Conservation (phyloP, 1,140 invertebrate species). For the Drosophila watanabei region DNA sequence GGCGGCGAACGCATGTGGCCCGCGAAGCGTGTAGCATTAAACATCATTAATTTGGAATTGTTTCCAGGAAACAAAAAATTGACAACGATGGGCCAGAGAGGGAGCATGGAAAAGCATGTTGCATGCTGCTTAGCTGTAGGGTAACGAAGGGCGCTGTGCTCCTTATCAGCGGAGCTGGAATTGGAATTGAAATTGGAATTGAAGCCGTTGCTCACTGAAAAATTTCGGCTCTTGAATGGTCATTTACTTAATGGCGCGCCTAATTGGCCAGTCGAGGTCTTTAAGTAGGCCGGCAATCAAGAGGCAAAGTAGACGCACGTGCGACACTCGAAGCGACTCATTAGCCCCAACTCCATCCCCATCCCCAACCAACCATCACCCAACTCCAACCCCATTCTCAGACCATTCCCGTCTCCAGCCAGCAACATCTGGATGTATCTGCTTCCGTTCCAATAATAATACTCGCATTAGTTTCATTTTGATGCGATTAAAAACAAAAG, state of each 20-base stretch:
- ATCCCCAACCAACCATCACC: not conserved
- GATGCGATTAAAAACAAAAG: conserved; percentile 71
- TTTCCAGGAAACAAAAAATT: conserved; percentile 62
- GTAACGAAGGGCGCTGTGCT: not conserved
- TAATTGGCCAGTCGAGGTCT: conserved; percentile 56
- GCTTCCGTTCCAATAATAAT: conserved; percentile 76
- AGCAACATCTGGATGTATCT: conserved; percentile 23
- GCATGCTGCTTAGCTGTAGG: not conserved
- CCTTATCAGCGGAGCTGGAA: conserved; percentile 11
- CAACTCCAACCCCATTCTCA: conserved; percentile 14
- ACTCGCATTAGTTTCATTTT: conserved; percentile 78
- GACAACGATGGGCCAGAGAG: conserved; percentile 47
- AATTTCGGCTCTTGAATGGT: conserved; percentile 62
- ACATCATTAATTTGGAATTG: conserved; percentile 68
- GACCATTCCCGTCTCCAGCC: conserved; percentile 23
- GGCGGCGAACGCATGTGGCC: conserved; percentile 44
- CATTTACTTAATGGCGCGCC: conserved; percentile 66
- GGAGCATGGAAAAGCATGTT: not conserved
- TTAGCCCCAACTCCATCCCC: conserved; percentile 51
- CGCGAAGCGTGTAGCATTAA: conserved; percentile 65
- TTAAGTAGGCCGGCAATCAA: conserved; percentile 59
- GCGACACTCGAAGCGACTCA: conserved; percentile 77
- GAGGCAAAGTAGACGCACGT: conserved; percentile 62
- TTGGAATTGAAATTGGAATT: conserved; percentile 4
- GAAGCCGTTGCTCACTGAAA: conserved; percentile 15